These are phyloP conservation scores for Lithosia quadra DNA, from an alignment of 2,888 invertebrate species.

Conservation along the genomic window DNA sequence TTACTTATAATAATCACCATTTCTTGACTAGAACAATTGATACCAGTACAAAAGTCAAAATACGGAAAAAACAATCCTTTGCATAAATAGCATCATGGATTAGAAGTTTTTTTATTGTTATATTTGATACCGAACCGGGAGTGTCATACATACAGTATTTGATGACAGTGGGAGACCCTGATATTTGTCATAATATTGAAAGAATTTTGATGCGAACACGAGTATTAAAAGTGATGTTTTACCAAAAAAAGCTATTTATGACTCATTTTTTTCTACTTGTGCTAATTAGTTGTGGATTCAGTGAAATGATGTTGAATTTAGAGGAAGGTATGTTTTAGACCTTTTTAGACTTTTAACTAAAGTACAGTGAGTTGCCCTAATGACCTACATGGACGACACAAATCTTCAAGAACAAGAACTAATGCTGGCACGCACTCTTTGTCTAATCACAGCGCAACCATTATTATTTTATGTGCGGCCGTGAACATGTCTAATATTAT, in stretches of 20 bases:
- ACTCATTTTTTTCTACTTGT: not conserved
- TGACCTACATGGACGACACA: too few species aligned
- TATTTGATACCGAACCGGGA: not conserved
- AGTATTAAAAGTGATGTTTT: not conserved
- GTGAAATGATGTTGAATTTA: not conserved
- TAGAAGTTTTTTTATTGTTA: not conserved
- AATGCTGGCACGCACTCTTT: too few species aligned
- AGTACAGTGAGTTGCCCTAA: too few species aligned
- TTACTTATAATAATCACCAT: not conserved
- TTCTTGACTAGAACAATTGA: conserved; percentile 4
- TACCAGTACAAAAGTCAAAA: not conserved
- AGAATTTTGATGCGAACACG: not conserved
- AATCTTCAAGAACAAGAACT: too few species aligned
- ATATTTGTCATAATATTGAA: not conserved
- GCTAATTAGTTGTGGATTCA: not conserved
- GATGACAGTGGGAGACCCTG: not conserved
- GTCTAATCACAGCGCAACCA: too few species aligned
- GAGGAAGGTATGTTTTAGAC: not conserved
- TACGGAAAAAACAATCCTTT: conserved; percentile 7
- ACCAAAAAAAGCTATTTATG: not conserved
- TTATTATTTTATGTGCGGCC: too few species aligned
- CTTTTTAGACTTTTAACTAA: not conserved
- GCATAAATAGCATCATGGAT: not conserved
- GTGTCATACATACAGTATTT: not conserved
- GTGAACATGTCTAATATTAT: too few species aligned